These are phyloP conservation scores for Pinctada fucata DNA, from an alignment of 2,888 invertebrate genomes.

Conservation along the genomic window DNA sequence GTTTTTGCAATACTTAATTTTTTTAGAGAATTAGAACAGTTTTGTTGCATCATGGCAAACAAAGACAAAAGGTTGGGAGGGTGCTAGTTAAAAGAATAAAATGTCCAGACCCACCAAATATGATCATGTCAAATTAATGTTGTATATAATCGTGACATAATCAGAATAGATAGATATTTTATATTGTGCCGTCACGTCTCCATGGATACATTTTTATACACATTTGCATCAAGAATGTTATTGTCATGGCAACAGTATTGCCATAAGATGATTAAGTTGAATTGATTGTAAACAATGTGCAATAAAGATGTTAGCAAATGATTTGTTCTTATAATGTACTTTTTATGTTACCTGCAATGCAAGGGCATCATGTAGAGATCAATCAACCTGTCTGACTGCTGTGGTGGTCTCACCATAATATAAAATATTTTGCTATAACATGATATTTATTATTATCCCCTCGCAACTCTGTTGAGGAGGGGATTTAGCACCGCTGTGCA, in stretches of 20 bases:
- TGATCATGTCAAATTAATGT: not conserved
- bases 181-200: not conserved
- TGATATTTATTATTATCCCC: too few relatives aligned
- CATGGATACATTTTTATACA: slow-evolving; percentile 1
- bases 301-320: not conserved
- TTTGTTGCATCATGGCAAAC: not conserved
- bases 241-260: not conserved
- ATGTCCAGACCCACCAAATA: not conserved
- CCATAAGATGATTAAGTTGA: not conserved
- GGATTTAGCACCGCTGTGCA: too few relatives aligned
- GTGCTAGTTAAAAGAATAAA: too few relatives aligned
- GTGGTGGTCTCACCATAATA: too few relatives aligned
- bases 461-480: too few relatives aligned
- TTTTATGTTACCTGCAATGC: too few relatives aligned
- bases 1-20: not conserved
- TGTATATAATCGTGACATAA: not conserved
- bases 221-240: not conserved
- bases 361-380: too few relatives aligned
- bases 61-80: too few relatives aligned
- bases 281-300: not conserved
- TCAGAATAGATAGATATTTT: not conserved
- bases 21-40: not conserved
- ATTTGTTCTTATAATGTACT: too few relatives aligned
- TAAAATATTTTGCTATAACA: too few relatives aligned
- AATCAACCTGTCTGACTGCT: too few relatives aligned